Percentiles rank a stretch among this genome's conserved stretches.
phyloP scores from a whole-genome alignment of 2,113 vertebrate species.

The Myodes glareolus region DNA sequence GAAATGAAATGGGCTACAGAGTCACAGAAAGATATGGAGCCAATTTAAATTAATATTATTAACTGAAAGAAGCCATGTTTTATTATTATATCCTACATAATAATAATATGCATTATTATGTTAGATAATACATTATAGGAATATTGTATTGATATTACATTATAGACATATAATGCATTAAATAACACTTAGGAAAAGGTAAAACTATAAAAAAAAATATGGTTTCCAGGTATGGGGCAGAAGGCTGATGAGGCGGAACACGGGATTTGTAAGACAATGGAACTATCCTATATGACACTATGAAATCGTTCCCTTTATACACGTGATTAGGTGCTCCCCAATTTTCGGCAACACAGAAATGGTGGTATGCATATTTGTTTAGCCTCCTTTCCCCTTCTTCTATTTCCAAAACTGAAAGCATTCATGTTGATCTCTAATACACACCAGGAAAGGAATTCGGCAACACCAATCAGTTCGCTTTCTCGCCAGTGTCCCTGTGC shows the following conservation, averaged over 20 bases:
- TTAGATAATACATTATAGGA: neutral
- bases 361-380: neutral
- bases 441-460: neutral
- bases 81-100: neutral
- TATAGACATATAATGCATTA: neutral
- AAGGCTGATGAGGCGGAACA: neutral
- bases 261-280: neutral
- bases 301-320: neutral
- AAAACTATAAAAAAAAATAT: neutral
- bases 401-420: constrained; percentile 12
- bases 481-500: no score
- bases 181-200: neutral
- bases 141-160: neutral
- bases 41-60: neutral
- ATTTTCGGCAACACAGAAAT: neutral
- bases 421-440: neutral
- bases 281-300: neutral
- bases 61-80: neutral
- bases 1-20: neutral
- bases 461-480: neutral
- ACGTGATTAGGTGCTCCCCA: neutral
- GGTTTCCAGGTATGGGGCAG: neutral
- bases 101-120: neutral
- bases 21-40: neutral
- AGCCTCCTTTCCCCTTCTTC: neutral